Conservation (phyloP, 2,113 vertebrate genomes). For the Ceratotherium simum region DNA sequence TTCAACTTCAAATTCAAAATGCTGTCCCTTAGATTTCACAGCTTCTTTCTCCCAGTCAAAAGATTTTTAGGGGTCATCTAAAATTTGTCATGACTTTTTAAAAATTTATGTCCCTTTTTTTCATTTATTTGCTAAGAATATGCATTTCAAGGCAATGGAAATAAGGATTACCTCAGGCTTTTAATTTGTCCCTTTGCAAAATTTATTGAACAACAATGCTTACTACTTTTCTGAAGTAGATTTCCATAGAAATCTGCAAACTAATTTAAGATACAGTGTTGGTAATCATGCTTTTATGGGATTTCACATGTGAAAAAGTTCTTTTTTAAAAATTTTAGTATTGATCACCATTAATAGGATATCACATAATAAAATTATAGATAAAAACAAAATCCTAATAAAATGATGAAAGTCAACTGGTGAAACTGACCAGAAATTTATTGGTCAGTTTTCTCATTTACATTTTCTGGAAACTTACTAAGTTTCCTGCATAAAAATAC, state of each 20-base stretch:
- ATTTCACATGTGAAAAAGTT: constrained; percentile 37
- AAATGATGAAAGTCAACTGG: constrained; percentile 1
- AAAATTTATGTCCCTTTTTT: background rate
- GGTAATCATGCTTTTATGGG: background rate
- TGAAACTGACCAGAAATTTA: constrained; percentile 13
- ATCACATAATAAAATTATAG: constrained; percentile 5
- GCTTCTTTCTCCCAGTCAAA: constrained; percentile 22
- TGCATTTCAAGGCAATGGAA: constrained; percentile 56
- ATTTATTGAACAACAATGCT: background rate
- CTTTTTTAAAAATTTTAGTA: constrained; percentile 1
- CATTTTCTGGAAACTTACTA: constrained; percentile 31
- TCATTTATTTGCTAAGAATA: background rate
- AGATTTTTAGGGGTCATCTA: background rate
- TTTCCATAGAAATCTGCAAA: background rate
- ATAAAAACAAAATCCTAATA: background rate
- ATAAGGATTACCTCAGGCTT: constrained; percentile 6
- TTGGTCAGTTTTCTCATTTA: constrained; percentile 22
- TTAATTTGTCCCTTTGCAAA: background rate
- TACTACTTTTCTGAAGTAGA: constrained; percentile 45
- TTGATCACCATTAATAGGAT: background rate
- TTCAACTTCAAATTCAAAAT: constrained; percentile 45
- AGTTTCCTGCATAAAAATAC: constrained; percentile 51
- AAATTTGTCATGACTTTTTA: constrained; percentile 2
- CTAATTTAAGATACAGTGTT: background rate
- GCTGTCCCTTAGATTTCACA: background rate